Percentiles rank a stretch among this genome's conserved stretches.
These are phyloP conservation scores for Biston betularia DNA, from an alignment of 2,888 invertebrate genomes.

Conservation along the genomic window DNA sequence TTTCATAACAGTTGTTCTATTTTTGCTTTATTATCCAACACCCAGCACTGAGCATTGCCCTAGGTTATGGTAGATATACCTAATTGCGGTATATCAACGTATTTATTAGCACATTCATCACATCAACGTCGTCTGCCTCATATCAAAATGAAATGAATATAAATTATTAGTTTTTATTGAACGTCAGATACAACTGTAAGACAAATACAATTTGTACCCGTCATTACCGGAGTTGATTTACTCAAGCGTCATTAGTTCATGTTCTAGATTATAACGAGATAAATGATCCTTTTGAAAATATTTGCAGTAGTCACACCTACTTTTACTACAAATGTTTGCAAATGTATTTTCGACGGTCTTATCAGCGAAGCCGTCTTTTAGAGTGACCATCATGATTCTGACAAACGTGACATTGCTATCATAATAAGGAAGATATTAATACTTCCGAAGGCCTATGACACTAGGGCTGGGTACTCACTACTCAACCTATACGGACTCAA, in stretches of 20 bases:
- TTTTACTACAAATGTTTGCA: constrained; percentile 25
- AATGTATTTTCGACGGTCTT: constrained; percentile 31
- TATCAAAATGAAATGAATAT: constrained; percentile 19
- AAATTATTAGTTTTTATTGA: constrained; percentile 26
- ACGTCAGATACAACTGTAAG: constrained; percentile 1
- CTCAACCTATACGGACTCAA: not conserved
- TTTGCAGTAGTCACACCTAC: constrained; percentile 31
- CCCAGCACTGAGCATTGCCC: constrained; percentile 57
- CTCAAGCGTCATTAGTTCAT: constrained; percentile 9
- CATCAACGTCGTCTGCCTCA: constrained; percentile 30
- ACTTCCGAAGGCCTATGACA: constrained; percentile 11
- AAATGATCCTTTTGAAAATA: constrained; percentile 27
- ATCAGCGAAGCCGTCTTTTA: constrained; percentile 24
- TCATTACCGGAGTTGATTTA: constrained; percentile 16
- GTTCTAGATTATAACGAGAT: constrained; percentile 29
- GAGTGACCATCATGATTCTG: constrained; percentile 32
- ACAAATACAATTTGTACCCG: constrained; percentile 3
- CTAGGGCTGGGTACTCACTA: not conserved
- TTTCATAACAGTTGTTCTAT: constrained; percentile 18
- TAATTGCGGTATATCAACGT: constrained; percentile 48
- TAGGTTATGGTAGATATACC: constrained; percentile 52
- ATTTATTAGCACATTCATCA: constrained; percentile 49
- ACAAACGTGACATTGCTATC: constrained; percentile 31
- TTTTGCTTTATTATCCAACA: constrained; percentile 20
- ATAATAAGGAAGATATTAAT: constrained; percentile 20